These are phyloP conservation scores for Gymnogyps californianus DNA, from an alignment of 2,113 vertebrate species.

Conservation along the genomic window DNA sequence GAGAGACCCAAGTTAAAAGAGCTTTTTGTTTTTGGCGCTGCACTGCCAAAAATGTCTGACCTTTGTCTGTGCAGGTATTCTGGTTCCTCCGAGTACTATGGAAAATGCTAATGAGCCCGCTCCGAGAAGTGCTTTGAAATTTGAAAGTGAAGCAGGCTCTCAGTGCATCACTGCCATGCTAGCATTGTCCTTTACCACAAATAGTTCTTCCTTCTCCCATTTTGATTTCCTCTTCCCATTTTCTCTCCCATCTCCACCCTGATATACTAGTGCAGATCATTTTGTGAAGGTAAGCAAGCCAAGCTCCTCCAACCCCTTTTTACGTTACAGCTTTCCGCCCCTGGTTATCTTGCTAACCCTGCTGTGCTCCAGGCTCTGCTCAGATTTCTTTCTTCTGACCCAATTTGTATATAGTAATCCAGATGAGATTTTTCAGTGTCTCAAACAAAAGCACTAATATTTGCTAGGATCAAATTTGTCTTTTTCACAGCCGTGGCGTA, in stretches of 20 bases:
- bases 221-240: not conserved
- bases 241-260: not conserved
- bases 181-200: not conserved
- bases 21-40: not conserved
- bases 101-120: not conserved
- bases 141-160: not conserved
- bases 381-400: not conserved
- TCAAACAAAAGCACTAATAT: not conserved
- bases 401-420: not conserved
- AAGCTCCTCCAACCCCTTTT: not conserved
- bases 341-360: not conserved
- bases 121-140: not conserved
- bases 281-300: not conserved
- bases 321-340: not conserved
- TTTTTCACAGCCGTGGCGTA: not conserved
- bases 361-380: not conserved
- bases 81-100: not conserved
- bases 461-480: not conserved
- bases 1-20: not conserved
- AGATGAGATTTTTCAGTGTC: not conserved
- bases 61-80: not conserved
- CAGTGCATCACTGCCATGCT: accelerated
- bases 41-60: not conserved
- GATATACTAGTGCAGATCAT: not conserved
- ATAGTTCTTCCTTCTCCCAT: not conserved